Percentiles rank a stretch among this genome's conserved stretches.
Evolutionary conservation across 2,797 vertebrate species (phyloP).

Genomic region (Enteromius treurensis): DNA sequence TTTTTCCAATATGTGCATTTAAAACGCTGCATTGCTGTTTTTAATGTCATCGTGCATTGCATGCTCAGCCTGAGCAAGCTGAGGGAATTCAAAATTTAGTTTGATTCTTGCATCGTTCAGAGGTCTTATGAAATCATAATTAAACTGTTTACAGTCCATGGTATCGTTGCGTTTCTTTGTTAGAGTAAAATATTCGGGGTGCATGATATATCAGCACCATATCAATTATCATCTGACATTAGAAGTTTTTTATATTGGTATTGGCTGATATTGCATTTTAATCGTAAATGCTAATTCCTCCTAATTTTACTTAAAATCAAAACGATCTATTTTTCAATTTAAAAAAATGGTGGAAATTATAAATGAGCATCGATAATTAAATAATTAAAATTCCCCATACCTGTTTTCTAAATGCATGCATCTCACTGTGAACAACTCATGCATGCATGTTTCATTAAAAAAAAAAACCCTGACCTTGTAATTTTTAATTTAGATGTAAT

Average conservation of each 20-base stretch:
- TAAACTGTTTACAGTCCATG: background rate
- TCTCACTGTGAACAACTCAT: too few relatives aligned
- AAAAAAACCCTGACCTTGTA: background rate
- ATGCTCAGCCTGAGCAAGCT: constrained; percentile 15
- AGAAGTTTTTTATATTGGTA: background rate
- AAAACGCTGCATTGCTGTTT: constrained; percentile 29
- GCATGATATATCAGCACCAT: background rate
- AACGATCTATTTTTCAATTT: background rate
- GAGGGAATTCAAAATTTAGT: constrained; percentile 1
- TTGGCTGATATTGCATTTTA: background rate
- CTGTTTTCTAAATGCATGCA: background rate
- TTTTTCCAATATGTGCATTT: constrained; percentile 17
- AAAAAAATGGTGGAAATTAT: background rate
- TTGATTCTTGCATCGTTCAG: constrained; percentile 8
- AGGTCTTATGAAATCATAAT: constrained; percentile 14
- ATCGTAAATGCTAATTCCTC: background rate
- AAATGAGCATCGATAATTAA: background rate
- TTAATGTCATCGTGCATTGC: constrained; percentile 22
- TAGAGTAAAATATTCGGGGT: background rate
- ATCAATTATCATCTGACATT: background rate
- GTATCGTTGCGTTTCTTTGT: background rate
- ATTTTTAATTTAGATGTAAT: background rate
- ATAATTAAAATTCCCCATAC: background rate
- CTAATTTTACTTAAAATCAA: background rate
- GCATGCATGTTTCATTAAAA: background rate